Evolutionary conservation across 2,797 vertebrate genomes (phyloP), one percentile per base, ranked within the genome.

Genomic region (Argyrosomus regius): DNA sequence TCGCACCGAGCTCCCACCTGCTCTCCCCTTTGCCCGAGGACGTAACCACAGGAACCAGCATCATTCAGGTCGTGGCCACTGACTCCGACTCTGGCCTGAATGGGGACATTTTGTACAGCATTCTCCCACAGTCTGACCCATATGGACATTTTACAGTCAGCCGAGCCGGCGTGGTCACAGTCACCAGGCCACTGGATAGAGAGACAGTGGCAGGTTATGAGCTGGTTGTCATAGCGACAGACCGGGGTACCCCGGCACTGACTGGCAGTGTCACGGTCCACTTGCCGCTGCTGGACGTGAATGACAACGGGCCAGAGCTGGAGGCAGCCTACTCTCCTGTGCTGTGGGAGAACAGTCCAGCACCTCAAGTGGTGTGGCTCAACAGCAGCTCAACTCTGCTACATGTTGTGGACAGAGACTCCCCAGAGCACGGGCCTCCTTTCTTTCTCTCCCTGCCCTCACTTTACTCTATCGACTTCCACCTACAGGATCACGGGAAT

Each of bases 271-370:
- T 95, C 75, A 96, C 94, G 20, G 88, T 98, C 75, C 88, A 93
- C 86, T 83, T 98, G 82, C 87, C 91, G 1, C 81, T 98, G 83
- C 88, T 97, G 39, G 97, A 98, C 85, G 78, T 96, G 76, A 98
- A 98, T 78, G 97, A 98, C 91, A 98, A 97, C 22, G 96, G 94
- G n/a, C 97, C 97, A 0, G 94, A 94, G 85, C 94, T 97, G 86
- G 97, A 97, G 85, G 80, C 89, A 1, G 75, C 74, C 0, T 98
- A 98, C 80, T 56, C 89, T 50, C 97, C 97, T 0, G 67, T 97
- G 49, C 92, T 98, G 73, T 97, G 96, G 97, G 97, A 98, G 89
- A 98, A 98, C 61, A 84, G 82, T 1, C 26, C 93, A 0, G 92
- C 90, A 3, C 96, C 97, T 75, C 96, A 96, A 79, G 83, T 95